phyloP scores from a whole-genome alignment of 2,797 vertebrate genomes.

The Parambassis ranga region DNA sequence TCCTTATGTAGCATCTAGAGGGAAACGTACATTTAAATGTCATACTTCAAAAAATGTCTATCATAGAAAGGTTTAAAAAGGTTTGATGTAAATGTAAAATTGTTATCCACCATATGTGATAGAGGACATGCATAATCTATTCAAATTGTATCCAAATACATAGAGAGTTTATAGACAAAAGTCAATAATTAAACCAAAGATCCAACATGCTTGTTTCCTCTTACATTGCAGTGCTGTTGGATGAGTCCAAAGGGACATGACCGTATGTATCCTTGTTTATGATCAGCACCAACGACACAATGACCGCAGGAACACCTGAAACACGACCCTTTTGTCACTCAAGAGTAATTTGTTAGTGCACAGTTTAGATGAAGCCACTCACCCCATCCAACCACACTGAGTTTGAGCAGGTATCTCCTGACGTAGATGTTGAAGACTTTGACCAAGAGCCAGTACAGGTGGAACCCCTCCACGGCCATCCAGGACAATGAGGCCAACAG shows the following conservation, averaged over 20 bases:
- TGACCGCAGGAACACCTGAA: constrained; percentile 75
- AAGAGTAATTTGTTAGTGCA: no score
- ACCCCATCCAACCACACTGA: constrained; percentile 85
- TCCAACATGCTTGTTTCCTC: neutral
- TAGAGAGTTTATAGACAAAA: no score
- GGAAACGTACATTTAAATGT: neutral
- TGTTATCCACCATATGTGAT: no score
- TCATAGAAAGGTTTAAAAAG: neutral
- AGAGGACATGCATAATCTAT: no score
- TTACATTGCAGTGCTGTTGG: constrained; percentile 36
- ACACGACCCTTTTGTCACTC: neutral
- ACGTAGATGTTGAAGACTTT: constrained; percentile 85
- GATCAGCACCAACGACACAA: constrained; percentile 57
- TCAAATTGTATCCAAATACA: no score
- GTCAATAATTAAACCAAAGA: no score
- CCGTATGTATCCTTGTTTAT: constrained; percentile 53
- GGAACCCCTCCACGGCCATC: constrained; percentile 84
- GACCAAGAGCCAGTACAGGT: constrained; percentile 83
- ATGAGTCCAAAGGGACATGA: neutral
- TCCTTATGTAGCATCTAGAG: constrained; percentile 58
- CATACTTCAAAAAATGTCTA: neutral
- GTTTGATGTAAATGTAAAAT: no score
- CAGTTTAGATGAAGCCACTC: constrained; percentile 33
- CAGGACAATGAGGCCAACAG: constrained; percentile 81
- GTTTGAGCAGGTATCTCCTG: constrained; percentile 81